Evolutionary conservation across 1,140 invertebrate genomes (phyloP), one percentile per base, ranked within the genome.

Genomic region (Drosophila ironensis): DNA sequence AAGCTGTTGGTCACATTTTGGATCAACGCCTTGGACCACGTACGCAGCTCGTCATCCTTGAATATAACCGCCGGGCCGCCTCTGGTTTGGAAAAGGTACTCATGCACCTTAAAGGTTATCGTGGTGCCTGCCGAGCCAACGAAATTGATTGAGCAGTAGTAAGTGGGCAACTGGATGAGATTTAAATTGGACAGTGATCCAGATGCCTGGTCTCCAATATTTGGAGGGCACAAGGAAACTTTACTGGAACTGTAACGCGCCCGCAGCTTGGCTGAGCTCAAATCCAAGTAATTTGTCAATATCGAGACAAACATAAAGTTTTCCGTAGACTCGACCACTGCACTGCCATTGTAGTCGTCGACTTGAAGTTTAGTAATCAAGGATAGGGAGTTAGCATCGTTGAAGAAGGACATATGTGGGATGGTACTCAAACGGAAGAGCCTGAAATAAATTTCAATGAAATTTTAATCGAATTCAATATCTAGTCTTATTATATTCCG

Each of bases 261-360:
- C 0, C 40, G 56, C 1, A 84, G 3, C 0, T n/a, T 33, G 30
- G 11, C 3, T 6, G n/a, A 2, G 9, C 37, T 47, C 8, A 71
- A 30, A 17, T 70, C 27, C 28, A 35, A 16, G 14, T 20, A 50
- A 16, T 17, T 46, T 2, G 11, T 16, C 3, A 25, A 1, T 1
- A 89, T 42, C 0, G 7, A 17, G 0, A 73, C 54, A 5, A 64
- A 14, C 84, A 89, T 88, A 9, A 41, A 44, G 17, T 89, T 89
- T 45, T 89, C 88, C 1, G 73, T 72, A 0, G 88, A 89, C 9
- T 70, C 35, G 11, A 89, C 17, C 0, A 68, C 28, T 0, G 45
- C 40, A 20, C 38, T 70, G 9, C 60, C 66, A 27, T 68, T 69
- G 24, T 75, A 74, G 2, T 9, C 17, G 0, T 19, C 9, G 0